A percentile compares a stretch with the other conserved stretches of the same genome.
Conservation (phyloP, 2,888 invertebrate genomes). For the Seladonia tumulorum region DNA sequence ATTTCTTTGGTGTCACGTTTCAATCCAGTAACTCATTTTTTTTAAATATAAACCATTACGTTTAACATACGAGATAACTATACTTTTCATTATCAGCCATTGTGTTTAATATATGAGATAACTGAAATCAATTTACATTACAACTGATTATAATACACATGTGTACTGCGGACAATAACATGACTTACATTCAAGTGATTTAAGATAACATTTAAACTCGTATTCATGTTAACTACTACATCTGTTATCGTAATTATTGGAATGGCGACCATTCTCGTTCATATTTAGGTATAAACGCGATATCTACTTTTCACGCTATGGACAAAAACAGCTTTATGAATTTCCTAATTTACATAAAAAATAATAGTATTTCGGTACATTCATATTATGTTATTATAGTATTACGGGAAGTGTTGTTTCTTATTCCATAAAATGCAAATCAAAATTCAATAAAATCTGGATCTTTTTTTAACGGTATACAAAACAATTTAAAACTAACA, state of each 20-base stretch:
- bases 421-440: no score
- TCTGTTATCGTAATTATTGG: neutral
- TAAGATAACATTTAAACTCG: neutral
- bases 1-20: neutral
- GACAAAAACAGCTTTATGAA: neutral
- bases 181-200: neutral
- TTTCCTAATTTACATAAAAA: neutral
- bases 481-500: no score
- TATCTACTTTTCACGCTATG: neutral
- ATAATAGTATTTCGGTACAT: neutral
- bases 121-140: neutral
- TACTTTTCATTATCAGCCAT: neutral
- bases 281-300: neutral
- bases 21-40: neutral
- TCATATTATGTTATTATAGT: neutral
- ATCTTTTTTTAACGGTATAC: no score
- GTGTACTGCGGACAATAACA: neutral
- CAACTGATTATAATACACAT: neutral
- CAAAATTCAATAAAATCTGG: no score
- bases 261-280: neutral
- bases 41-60: neutral
- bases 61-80: neutral
- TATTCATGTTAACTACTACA: neutral
- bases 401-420: no score
- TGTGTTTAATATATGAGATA: neutral